phyloP scores from a whole-genome alignment of 37 sponge, comb jelly and placozoan genomes.

The Cladorhizidae sp. region DNA sequence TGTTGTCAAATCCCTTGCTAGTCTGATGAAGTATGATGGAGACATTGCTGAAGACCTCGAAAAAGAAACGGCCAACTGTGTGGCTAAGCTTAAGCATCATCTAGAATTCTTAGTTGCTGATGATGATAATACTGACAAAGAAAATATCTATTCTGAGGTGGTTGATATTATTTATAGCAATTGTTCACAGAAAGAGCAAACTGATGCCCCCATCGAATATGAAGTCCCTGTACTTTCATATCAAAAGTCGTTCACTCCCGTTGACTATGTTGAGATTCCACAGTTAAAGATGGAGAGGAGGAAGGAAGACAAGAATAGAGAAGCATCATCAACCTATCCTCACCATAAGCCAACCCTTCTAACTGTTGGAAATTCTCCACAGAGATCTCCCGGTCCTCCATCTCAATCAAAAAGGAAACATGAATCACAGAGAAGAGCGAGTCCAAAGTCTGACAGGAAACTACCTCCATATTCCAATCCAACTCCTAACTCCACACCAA shows the following conservation, averaged over 20 bases:
- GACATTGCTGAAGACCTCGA: slow-evolving; percentile 6
- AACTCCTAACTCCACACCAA: no score
- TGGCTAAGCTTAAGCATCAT: background rate
- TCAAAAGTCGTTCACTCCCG: no score
- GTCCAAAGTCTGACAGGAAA: no score
- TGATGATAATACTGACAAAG: background rate
- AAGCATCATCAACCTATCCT: no score
- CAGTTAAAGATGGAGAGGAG: background rate
- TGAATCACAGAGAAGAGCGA: no score
- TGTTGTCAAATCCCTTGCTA: slow-evolving; percentile 12
- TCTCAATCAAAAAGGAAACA: no score
- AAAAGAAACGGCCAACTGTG: background rate
- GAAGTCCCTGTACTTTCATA: slow-evolving; percentile 8
- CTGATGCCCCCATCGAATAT: slow-evolving; percentile 7
- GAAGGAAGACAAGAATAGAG: no score
- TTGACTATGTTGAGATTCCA: no score
- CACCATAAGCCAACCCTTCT: no score
- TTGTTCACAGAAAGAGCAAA: background rate
- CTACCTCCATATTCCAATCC: no score
- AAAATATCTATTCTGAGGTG: background rate
- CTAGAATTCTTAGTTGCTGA: background rate
- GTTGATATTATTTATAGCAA: slow-evolving; percentile 7
- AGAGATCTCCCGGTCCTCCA: no score
- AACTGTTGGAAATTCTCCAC: no score
- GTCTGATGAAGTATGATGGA: background rate